phyloP scores from a whole-genome alignment of 2,888 invertebrate species.

The Troilus luridus region DNA sequence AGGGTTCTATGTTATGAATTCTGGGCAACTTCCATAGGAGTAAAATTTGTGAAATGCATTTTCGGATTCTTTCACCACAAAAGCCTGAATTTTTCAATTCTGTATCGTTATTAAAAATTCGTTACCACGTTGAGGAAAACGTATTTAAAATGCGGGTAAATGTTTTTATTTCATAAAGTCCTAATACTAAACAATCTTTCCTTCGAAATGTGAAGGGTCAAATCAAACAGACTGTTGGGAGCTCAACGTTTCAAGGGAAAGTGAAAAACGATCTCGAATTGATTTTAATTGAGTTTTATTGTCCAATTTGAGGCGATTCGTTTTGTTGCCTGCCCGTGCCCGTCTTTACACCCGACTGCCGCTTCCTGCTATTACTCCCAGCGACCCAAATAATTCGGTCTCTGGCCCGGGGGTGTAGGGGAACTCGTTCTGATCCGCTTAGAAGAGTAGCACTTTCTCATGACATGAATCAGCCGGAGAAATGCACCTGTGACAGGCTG shows the following conservation, averaged over 20 bases:
- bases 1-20: no score
- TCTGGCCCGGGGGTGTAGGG: background rate
- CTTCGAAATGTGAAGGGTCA: no score
- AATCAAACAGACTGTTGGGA: no score
- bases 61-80: no score
- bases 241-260: conserved; percentile 21
- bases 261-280: conserved; percentile 27
- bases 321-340: background rate
- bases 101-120: no score
- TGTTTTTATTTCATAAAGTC: no score
- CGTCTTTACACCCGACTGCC: background rate
- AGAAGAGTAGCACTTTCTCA: conserved; percentile 35
- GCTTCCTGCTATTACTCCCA: conserved; percentile 10
- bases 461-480: conserved; percentile 40
- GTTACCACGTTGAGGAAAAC: no score
- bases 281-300: conserved; percentile 46
- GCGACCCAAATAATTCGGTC: conserved; percentile 6
- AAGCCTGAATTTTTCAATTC: no score
- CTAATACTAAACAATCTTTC: no score
- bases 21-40: no score
- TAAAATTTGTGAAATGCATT: no score
- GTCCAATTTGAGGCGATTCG: background rate
- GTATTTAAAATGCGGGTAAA: no score
- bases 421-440: conserved; percentile 36
- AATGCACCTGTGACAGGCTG: conserved; percentile 47